These are phyloP conservation scores for Leguminivora glycinivorella DNA, from an alignment of 1,140 invertebrate genomes.

Conservation along the genomic window DNA sequence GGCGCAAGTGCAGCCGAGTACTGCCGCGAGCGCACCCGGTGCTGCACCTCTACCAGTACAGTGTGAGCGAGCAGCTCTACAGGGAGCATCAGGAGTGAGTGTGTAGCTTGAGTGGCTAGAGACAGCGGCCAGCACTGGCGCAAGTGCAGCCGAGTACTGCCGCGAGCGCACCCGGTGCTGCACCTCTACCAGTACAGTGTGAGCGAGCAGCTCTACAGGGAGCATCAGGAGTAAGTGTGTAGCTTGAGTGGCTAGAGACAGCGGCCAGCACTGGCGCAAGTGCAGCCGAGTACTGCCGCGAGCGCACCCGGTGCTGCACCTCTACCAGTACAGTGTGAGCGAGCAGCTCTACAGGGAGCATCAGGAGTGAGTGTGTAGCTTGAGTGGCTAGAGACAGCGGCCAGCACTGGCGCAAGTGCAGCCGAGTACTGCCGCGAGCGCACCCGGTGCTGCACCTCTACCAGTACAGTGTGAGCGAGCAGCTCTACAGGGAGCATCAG, in stretches of 20 bases:
- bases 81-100: constrained; percentile 87
- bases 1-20: constrained; percentile 91
- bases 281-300: constrained; percentile 93
- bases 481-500: constrained; percentile 87
- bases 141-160: constrained; percentile 92
- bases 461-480: constrained; percentile 94
- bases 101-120: no score
- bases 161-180: constrained; percentile 89
- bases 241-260: constrained; percentile 83
- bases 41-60: constrained; percentile 94
- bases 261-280: constrained; percentile 87
- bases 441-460: constrained; percentile 92
- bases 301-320: constrained; percentile 88
- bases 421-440: constrained; percentile 92
- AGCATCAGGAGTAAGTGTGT: constrained; percentile 88
- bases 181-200: constrained; percentile 96
- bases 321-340: constrained; percentile 95
- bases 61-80: constrained; percentile 91
- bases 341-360: constrained; percentile 91
- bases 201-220: constrained; percentile 89
- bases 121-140: constrained; percentile 86
- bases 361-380: constrained; percentile 86
- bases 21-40: constrained; percentile 92
- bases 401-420: constrained; percentile 89
- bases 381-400: constrained; percentile 84